phyloP scores from a whole-genome alignment of 2,888 invertebrate species.

The Tipula helvola region DNA sequence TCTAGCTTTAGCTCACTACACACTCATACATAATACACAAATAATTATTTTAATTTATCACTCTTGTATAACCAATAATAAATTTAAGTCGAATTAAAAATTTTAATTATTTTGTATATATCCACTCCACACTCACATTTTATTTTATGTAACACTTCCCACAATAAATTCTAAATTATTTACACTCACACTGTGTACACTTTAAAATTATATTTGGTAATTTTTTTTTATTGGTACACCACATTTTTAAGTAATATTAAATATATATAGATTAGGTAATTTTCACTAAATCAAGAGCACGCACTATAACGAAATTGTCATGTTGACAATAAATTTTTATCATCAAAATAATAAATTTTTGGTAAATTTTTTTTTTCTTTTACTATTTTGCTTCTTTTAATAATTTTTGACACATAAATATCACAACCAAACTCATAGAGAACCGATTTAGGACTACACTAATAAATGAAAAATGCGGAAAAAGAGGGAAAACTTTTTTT shows the following conservation, averaged over 20 bases:
- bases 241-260: neutral
- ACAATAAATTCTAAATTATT: neutral
- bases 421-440: constrained; percentile 7
- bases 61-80: neutral
- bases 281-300: neutral
- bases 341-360: neutral
- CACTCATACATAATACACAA: neutral
- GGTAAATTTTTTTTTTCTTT: neutral
- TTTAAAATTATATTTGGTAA: neutral
- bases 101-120: neutral
- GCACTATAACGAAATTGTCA: neutral
- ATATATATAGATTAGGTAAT: too few relatives aligned
- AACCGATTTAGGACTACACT: neutral
- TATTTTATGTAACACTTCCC: neutral
- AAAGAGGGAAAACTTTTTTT: neutral
- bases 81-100: neutral
- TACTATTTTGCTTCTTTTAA: neutral
- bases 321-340: neutral
- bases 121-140: neutral
- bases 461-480: neutral
- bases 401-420: constrained; percentile 5
- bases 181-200: neutral
- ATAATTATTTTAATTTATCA: neutral
- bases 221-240: neutral
- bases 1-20: neutral